Percentiles rank a stretch among this genome's conserved stretches.
phyloP scores from a whole-genome alignment of 2,888 invertebrate species.

The Endomychus coccineus region DNA sequence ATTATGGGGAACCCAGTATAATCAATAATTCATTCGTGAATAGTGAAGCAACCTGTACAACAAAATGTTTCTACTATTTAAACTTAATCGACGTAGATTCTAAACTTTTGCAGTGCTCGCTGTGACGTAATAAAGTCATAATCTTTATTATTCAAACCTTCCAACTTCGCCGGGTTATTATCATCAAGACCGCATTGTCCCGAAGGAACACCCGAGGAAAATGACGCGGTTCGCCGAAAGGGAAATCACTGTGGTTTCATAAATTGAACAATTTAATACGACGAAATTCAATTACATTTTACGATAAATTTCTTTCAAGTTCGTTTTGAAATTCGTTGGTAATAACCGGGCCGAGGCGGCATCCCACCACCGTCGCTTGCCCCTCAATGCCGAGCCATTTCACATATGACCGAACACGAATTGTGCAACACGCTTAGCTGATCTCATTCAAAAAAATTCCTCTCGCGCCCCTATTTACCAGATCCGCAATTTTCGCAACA shows the following conservation, averaged over 20 bases:
- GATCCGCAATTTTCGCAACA: too few relatives aligned
- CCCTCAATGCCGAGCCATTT: slow-evolving; percentile 50
- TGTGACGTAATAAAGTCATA: too few relatives aligned
- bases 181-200: slow-evolving; percentile 33
- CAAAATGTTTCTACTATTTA: too few relatives aligned
- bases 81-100: too few relatives aligned
- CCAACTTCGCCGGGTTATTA: too few relatives aligned
- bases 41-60: too few relatives aligned
- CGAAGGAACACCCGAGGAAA: slow-evolving; percentile 26
- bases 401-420: slow-evolving; percentile 60
- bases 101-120: too few relatives aligned
- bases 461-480: slow-evolving; percentile 32
- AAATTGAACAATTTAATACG: slow-evolving; percentile 45
- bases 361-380: slow-evolving; percentile 32
- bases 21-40: too few relatives aligned
- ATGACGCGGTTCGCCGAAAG: slow-evolving; percentile 35
- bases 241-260: slow-evolving; percentile 43
- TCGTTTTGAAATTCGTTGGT: slow-evolving; percentile 41
- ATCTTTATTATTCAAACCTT: too few relatives aligned
- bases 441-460: slow-evolving; percentile 49
- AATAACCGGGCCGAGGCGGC: slow-evolving; percentile 13
- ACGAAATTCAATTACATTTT: slow-evolving; percentile 40
- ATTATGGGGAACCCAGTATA: too few relatives aligned
- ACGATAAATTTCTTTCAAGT: slow-evolving; percentile 35
- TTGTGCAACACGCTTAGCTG: slow-evolving; percentile 59